Evolutionary conservation across 92 coral and sea anemone species (phyloP).

Genomic region (Epizoanthus scotinus): DNA sequence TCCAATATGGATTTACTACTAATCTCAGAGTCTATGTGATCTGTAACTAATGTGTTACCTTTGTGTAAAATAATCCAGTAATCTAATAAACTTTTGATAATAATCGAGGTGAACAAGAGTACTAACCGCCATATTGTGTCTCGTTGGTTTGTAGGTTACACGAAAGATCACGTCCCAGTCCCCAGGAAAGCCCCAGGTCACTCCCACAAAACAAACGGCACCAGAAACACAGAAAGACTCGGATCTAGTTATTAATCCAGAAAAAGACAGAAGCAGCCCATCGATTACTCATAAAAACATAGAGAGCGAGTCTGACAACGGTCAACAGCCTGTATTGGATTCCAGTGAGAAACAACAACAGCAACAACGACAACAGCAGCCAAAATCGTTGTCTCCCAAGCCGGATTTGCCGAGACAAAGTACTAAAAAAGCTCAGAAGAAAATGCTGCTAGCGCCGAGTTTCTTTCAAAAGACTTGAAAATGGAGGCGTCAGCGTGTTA

Average conservation of each 20-base stretch:
- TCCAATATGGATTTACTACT: no score
- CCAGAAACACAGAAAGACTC: background rate
- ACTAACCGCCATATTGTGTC: no score
- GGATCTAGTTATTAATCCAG: background rate
- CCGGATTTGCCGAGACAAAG: background rate
- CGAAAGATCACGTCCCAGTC: slow-evolving; percentile 35
- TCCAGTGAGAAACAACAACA: background rate
- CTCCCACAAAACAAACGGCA: background rate
- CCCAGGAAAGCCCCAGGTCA: slow-evolving; percentile 15
- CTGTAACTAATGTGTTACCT: no score
- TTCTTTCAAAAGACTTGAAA: background rate
- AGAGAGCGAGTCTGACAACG: background rate
- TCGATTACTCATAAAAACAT: no score
- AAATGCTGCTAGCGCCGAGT: slow-evolving; percentile 9
- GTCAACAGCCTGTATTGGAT: background rate
- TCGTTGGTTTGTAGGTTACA: slow-evolving; percentile 23
- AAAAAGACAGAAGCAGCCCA: background rate
- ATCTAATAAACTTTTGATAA: no score
- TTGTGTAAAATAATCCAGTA: no score
- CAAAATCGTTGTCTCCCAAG: background rate
- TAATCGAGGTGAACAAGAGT: no score
- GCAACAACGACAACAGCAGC: background rate
- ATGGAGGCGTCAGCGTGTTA: background rate
- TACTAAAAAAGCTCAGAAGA: background rate
- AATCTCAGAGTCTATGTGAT: no score